Percentiles rank a stretch among this genome's conserved stretches.
These are phyloP conservation scores for Equus przewalskii DNA, from an alignment of 2,113 vertebrate species.

Conservation along the genomic window DNA sequence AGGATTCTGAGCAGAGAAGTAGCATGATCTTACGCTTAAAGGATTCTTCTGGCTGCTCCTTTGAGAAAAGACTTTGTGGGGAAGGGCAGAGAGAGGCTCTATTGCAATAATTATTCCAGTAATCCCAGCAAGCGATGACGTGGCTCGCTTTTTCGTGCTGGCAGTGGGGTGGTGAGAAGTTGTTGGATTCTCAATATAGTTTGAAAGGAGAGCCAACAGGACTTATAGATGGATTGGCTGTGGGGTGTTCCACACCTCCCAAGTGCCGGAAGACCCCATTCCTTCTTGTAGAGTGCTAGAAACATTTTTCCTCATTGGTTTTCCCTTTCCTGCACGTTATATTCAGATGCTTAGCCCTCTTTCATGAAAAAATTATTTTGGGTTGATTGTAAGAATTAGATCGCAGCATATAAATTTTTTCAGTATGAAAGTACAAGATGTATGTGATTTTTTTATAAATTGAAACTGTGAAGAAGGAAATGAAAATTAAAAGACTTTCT, in stretches of 20 bases:
- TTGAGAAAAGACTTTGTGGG: neutral
- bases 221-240: neutral
- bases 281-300: neutral
- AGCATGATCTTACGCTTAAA: neutral
- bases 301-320: neutral
- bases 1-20: neutral
- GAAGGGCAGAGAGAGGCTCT: neutral
- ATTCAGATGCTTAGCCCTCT: neutral
- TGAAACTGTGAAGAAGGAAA: neutral
- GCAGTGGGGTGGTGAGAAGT: neutral
- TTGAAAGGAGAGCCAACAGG: neutral
- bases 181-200: neutral
- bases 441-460: neutral
- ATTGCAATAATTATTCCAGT: neutral
- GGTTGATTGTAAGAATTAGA: neutral
- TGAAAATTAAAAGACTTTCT: neutral
- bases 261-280: no score
- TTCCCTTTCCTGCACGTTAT: neutral
- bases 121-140: neutral
- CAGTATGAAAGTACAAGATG: neutral
- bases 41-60: neutral
- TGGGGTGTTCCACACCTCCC: rapidly evolving
- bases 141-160: neutral
- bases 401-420: neutral
- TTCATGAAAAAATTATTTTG: neutral